A percentile compares a stretch with the other conserved stretches of the same genome.
phyloP scores from a whole-genome alignment of 1,140 invertebrate species.

The Meloidogyne exigua region DNA sequence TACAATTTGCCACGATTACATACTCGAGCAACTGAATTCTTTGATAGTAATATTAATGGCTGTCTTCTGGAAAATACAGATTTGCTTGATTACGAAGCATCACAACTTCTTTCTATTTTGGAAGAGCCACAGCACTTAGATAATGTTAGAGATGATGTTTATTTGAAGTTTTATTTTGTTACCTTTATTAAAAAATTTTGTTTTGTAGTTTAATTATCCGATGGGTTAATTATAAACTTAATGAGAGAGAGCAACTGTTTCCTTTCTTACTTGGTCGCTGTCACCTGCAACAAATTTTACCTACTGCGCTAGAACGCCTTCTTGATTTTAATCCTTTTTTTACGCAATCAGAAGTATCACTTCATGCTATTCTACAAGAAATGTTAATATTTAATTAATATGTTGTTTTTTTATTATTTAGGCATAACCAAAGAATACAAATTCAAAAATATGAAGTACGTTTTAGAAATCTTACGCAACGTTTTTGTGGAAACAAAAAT shows the following conservation, averaged over 20 bases:
- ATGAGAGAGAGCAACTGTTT: slow-evolving; percentile 67
- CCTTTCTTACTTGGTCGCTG: slow-evolving; percentile 67
- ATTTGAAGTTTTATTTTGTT: slow-evolving; percentile 54
- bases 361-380: slow-evolving; percentile 69
- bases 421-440: slow-evolving; percentile 32
- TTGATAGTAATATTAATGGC: slow-evolving; percentile 68
- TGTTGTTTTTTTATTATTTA: slow-evolving; percentile 28
- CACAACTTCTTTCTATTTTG: slow-evolving; percentile 43
- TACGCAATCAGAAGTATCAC: slow-evolving; percentile 66
- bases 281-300: slow-evolving; percentile 37
- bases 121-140: slow-evolving; percentile 50
- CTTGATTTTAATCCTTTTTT: slow-evolving; percentile 67
- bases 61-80: slow-evolving; percentile 57
- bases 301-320: slow-evolving; percentile 49
- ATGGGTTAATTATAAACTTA: slow-evolving; percentile 68
- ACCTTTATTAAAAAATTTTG: neutral
- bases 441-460: slow-evolving; percentile 47
- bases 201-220: slow-evolving; percentile 66
- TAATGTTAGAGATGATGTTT: slow-evolving; percentile 39
- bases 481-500: slow-evolving; percentile 9
- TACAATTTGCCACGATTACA: slow-evolving; percentile 67
- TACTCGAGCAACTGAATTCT: slow-evolving; percentile 66
- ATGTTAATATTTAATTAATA: slow-evolving; percentile 55
- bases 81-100: slow-evolving; percentile 45
- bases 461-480: slow-evolving; percentile 38